These are phyloP conservation scores for Falco columbarius DNA, from an alignment of 2,797 vertebrate species.

Conservation along the genomic window DNA sequence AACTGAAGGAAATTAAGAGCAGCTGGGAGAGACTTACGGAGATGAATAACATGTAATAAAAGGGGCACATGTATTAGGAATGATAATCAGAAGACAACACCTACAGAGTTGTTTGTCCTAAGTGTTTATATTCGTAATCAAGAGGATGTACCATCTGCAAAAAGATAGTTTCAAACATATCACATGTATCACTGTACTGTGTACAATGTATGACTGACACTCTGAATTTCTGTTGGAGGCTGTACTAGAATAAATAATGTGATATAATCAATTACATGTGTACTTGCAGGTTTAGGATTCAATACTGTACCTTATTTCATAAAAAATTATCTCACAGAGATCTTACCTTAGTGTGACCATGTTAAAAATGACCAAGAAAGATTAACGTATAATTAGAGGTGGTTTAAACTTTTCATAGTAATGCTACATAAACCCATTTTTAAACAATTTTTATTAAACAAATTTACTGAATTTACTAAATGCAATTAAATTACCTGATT, in stretches of 20 bases:
- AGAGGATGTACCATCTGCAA: background rate
- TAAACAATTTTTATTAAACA: background rate
- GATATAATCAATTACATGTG: background rate
- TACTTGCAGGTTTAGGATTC: background rate
- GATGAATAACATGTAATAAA: background rate
- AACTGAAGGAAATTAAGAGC: background rate
- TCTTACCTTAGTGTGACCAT: background rate
- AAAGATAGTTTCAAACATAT: background rate
- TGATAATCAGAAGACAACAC: background rate
- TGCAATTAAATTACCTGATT: background rate
- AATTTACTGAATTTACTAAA: background rate
- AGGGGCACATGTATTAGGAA: background rate
- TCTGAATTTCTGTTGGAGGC: background rate
- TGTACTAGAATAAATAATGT: background rate
- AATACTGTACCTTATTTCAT: background rate
- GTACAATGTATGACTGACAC: too few relatives aligned
- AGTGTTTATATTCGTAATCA: background rate
- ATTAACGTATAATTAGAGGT: background rate
- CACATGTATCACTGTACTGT: too few relatives aligned
- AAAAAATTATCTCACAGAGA: background rate
- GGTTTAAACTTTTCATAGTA: background rate
- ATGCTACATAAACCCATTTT: background rate
- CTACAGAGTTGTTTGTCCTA: rapidly evolving
- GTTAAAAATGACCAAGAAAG: background rate
- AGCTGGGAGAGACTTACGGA: background rate